Conservation (phyloP, 2,113 vertebrate species). For the Ageneiosus marmoratus region DNA sequence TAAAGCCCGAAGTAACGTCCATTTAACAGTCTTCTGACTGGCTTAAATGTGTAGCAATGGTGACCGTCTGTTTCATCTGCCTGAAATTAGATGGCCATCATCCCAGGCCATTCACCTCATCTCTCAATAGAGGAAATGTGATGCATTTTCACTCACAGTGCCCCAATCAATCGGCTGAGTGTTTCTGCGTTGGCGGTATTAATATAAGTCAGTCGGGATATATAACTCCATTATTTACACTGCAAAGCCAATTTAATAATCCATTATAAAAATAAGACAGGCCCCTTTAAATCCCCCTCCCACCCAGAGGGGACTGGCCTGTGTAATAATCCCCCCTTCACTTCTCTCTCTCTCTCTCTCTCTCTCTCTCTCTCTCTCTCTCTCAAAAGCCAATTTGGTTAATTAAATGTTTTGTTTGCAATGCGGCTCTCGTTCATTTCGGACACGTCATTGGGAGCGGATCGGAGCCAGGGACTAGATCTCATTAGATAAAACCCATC, state of each 20-base stretch:
- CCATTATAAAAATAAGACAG: constrained; percentile 70
- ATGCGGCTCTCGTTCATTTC: constrained; percentile 99
- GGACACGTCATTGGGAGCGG: constrained; percentile 96
- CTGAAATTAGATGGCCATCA: constrained; percentile 58
- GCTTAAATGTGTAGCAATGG: constrained; percentile 45
- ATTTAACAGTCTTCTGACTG: neutral
- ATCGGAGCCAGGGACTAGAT: constrained; percentile 99
- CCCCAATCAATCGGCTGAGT: constrained; percentile 63
- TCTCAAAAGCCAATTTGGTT: constrained; percentile 99
- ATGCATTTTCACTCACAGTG: constrained; percentile 53
- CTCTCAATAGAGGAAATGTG: constrained; percentile 62
- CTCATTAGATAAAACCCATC: constrained; percentile 99
- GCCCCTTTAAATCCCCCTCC: constrained; percentile 77
- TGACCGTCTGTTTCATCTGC: constrained; percentile 20
- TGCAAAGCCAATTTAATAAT: constrained; percentile 62
- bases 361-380: constrained; percentile 77
- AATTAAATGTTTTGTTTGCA: constrained; percentile 99
- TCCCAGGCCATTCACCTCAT: constrained; percentile 55
- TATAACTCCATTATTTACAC: constrained; percentile 64
- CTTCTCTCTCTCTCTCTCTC: constrained; percentile 73
- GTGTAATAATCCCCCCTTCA: constrained; percentile 75
- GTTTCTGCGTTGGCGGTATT: constrained; percentile 57
- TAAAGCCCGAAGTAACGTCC: neutral
- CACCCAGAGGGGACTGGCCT: constrained; percentile 71
- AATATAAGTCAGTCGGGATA: constrained; percentile 58